Evolutionary conservation across 2,888 invertebrate genomes (phyloP).

Genomic region (Lottia gigantea): DNA sequence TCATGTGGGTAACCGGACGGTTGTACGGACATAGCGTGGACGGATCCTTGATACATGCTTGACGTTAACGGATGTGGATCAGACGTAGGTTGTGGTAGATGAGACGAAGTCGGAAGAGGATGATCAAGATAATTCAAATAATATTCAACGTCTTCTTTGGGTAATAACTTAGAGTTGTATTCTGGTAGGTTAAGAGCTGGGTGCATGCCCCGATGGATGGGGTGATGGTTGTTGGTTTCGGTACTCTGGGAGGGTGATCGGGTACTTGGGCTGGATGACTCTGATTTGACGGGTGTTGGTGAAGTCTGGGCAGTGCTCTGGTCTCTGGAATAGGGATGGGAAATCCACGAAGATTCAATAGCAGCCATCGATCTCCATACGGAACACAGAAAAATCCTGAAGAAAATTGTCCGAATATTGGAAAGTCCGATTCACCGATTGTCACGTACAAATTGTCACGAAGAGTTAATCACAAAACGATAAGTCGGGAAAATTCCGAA

Average conservation of each 20-base stretch:
- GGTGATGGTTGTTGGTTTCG: too few relatives aligned
- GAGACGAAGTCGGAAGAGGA: neutral
- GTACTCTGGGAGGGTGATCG: slow-evolving; percentile 12
- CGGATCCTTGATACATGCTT: neutral
- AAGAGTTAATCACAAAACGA: too few relatives aligned
- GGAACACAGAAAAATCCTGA: slow-evolving; percentile 1
- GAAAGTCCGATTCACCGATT: too few relatives aligned
- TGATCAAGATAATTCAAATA: slow-evolving; percentile 52
- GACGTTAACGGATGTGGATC: slow-evolving; percentile 12
- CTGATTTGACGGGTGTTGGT: slow-evolving; percentile 1
- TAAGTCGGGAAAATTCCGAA: too few relatives aligned
- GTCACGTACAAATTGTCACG: too few relatives aligned
- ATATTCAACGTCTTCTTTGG: slow-evolving; percentile 58
- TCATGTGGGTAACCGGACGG: slow-evolving; percentile 31
- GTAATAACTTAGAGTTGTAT: slow-evolving; percentile 49
- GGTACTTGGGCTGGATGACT: neutral
- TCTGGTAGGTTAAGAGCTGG: slow-evolving; percentile 48
- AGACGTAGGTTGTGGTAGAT: slow-evolving; percentile 4
- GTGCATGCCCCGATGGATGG: slow-evolving; percentile 42
- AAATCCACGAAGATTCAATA: slow-evolving; percentile 19
- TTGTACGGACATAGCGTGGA: slow-evolving; percentile 25
- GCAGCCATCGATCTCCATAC: slow-evolving; percentile 19
- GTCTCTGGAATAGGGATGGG: slow-evolving; percentile 17
- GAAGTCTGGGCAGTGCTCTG: neutral
- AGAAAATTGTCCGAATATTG: neutral